Percentiles rank a stretch among this genome's conserved stretches.
phyloP scores from a whole-genome alignment of 2,888 invertebrate genomes.

The Halictus quadricinctus region DNA sequence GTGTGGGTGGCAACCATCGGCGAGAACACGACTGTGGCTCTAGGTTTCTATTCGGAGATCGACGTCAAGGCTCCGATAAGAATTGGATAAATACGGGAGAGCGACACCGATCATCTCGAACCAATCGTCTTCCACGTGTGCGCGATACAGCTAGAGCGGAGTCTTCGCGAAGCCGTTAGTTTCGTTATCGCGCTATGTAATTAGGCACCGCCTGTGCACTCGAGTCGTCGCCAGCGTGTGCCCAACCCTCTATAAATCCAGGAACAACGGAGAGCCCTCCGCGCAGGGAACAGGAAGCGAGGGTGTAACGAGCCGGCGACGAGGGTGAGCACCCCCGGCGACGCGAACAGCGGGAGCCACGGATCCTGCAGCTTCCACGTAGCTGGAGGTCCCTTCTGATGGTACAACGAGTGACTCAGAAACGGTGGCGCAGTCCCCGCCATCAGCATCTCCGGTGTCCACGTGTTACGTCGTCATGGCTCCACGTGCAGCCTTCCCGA shows the following conservation, averaged over 20 bases:
- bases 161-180: neutral
- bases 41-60: neutral
- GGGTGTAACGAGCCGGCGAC: constrained; percentile 1
- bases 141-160: neutral
- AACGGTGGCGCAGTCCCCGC: constrained; percentile 56
- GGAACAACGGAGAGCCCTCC: neutral
- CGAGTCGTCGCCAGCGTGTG: neutral
- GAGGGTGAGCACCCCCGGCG: constrained; percentile 22
- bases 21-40: neutral
- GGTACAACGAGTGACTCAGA: constrained; percentile 60
- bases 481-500: constrained; percentile 42
- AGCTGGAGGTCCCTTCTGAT: constrained; percentile 56
- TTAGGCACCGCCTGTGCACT: neutral
- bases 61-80: neutral
- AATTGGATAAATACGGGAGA: neutral
- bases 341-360: constrained; percentile 31
- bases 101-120: neutral
- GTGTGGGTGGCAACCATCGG: constrained; percentile 7
- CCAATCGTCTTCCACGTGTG: constrained; percentile 49
- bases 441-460: constrained; percentile 44
- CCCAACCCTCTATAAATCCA: neutral
- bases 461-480: constrained; percentile 41
- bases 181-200: neutral
- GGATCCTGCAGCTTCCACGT: constrained; percentile 40
- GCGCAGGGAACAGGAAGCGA: neutral